Evolutionary conservation across 2,888 invertebrate species (phyloP), one percentile per base, ranked within the genome.

Genomic region (Lithophane socia): DNA sequence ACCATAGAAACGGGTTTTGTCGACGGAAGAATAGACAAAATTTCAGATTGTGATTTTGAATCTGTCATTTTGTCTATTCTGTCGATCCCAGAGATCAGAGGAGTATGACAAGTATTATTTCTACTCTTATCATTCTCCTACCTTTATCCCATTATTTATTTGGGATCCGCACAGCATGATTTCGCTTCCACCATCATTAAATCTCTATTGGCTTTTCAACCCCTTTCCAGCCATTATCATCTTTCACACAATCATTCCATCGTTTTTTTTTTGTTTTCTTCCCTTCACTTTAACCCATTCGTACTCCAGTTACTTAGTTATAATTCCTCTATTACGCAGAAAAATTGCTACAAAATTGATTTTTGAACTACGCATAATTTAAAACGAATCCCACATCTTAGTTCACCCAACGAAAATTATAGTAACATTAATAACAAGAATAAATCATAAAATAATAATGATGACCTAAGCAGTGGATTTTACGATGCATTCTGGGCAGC

Each of bases 401-500:
- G 13, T 16, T 64, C 8, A 61, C 4, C n/a, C 1, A n/a, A 37
- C 29, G 10, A 49, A 66, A 74, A 67, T 37, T 18, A 66, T 52
- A 9, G 52, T 12, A 9, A 21, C 18, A 24, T 29, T 18, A 61
- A 24, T 44, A 37, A 56, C 44, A 66, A 42, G 42, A 77, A 64
- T 64, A 69, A 70, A 64, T 61, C n/a, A 72, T 77, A 52, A 69
- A 66, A 69, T 65, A 56, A 64, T 63, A 75, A 70, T 77, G 58
- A 67, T 74, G 74, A 85, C 42, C 58, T 68, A 77, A 70, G 47
- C 29, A 60, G 10, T 18, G 49, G 70, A 65, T 78, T 88, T 88
- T 82, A 88, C 82, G 88, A 88, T 47, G 60, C 77, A 79, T 80
- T 88, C 73, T 72, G 71, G 21, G 64, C 73, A 54, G 42, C 58